Evolutionary conservation across 1,140 invertebrate species (phyloP).

Genomic region (Cylas formicarius): DNA sequence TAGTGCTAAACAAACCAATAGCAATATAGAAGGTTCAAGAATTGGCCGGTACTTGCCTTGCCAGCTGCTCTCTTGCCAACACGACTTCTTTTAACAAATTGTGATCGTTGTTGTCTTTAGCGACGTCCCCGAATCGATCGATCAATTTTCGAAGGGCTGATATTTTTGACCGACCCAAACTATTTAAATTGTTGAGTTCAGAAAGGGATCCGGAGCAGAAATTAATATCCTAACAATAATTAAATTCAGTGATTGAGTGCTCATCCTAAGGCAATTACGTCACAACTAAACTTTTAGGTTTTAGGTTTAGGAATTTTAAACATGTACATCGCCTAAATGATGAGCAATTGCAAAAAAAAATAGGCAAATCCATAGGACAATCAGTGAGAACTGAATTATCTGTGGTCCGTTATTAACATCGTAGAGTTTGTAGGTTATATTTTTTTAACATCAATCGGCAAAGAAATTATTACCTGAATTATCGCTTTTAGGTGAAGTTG

Average conservation of each 20-base stretch:
- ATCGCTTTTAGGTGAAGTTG: conserved; percentile 67
- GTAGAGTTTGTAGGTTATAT: too few relatives aligned
- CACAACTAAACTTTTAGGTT: too few relatives aligned
- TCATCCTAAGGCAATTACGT: too few relatives aligned
- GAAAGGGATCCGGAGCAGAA: conserved; percentile 59
- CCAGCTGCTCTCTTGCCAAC: conserved; percentile 59
- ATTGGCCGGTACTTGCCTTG: conserved; percentile 40
- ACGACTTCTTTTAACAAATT: conserved; percentile 57
- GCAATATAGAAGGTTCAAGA: not conserved
- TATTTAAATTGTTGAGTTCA: conserved; percentile 63
- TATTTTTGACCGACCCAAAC: conserved; percentile 61
- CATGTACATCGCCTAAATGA: not conserved
- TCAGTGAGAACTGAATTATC: not conserved
- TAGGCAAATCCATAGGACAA: not conserved
- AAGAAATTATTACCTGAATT: conserved; percentile 56
- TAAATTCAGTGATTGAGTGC: too few relatives aligned
- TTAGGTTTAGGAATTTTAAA: too few relatives aligned
- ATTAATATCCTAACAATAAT: conserved; percentile 54
- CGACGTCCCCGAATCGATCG: conserved; percentile 57
- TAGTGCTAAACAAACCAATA: conserved; percentile 45
- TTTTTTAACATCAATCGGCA: too few relatives aligned
- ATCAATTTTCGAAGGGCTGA: conserved; percentile 58
- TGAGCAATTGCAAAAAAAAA: not conserved
- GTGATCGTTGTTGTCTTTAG: conserved; percentile 55
- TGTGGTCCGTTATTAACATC: not conserved